phyloP scores from a whole-genome alignment of 2,888 invertebrate species.

The Andrena dorsata region DNA sequence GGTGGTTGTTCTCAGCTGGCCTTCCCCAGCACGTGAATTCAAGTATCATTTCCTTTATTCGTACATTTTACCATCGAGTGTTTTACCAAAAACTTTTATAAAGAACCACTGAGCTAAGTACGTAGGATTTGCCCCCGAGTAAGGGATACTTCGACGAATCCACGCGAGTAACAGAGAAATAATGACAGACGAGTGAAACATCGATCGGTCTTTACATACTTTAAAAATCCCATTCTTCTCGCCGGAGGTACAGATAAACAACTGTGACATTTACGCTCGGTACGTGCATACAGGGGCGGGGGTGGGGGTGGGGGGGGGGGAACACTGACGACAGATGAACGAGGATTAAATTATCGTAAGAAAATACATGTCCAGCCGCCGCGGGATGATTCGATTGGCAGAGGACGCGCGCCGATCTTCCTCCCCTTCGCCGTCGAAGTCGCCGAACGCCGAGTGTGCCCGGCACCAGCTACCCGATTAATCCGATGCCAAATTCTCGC shows the following conservation, averaged over 20 bases:
- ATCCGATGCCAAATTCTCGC: not conserved
- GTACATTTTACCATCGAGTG: conserved; percentile 4
- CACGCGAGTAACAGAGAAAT: not conserved
- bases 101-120: too few relatives aligned
- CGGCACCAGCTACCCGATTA: not conserved
- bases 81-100: too few relatives aligned
- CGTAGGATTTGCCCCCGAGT: not conserved
- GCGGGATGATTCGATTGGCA: conserved; percentile 22
- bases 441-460: conserved; percentile 14
- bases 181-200: conserved; percentile 31
- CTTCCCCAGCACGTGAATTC: not conserved
- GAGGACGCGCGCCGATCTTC: conserved; percentile 18
- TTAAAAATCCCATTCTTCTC: conserved; percentile 20
- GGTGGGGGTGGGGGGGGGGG: conserved; percentile 1
- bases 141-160: not conserved
- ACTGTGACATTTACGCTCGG: conserved; percentile 39
- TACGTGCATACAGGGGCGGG: conserved; percentile 43
- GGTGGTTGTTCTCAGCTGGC: not conserved
- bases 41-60: conserved; percentile 1
- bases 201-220: conserved; percentile 45
- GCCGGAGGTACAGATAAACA: conserved; percentile 48
- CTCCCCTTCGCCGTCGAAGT: not conserved
- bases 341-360: conserved; percentile 66
- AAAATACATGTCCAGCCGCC: conserved; percentile 79
- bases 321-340: conserved; percentile 28